Evolutionary conservation across 2,888 invertebrate species (phyloP), one percentile per base, ranked within the genome.

Genomic region (Harpalus rubripes): DNA sequence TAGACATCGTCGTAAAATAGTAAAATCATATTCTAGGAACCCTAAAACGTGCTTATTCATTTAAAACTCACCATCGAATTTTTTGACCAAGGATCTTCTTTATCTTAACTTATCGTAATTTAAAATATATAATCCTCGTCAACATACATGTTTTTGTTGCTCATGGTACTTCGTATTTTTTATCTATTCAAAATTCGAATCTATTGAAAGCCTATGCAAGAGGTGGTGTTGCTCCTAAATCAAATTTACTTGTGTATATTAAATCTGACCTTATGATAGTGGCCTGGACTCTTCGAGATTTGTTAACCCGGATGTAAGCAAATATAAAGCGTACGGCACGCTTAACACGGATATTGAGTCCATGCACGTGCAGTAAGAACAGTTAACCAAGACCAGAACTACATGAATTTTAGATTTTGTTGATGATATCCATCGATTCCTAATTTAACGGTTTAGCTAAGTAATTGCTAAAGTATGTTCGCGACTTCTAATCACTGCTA

Each of bases 391-490:
- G 26, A 26, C n/a, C 68, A 68, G 68, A 68, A 68, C 68, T 68
- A 68, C 68, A 68, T 68, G 68, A 68, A 68, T 68, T 68, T 68
- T 68, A 68, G 68, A 68, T 68, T 68, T 68, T 68, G 68, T 68
- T 68, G 68, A 68, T 68, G 68, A 65, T 68, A 68, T n/a, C 39
- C 8, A 39, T 68, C 68, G 68, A 68, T 68, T 68, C 68, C 68
- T 32, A 68, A 68, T 68, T 68, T 68, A 68, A 68, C 68, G 39
- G 68, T 68, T 68, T 68, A 63, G 39, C 32, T 15, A 68, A 68
- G 63, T 63, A 63, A 18, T 63, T 22, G 63, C 63, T 63, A 63
- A 63, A 32, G 16, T 63, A 32, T 63, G 63, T 63, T 63, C 26
- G 7, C 22, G 26, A 26, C 22, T 26, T 63, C 1, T 52, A 52